A percentile compares a stretch with the other conserved stretches of the same genome.
phyloP scores from a whole-genome alignment of 1,140 invertebrate species.

The Alviniconcha marisindica region DNA sequence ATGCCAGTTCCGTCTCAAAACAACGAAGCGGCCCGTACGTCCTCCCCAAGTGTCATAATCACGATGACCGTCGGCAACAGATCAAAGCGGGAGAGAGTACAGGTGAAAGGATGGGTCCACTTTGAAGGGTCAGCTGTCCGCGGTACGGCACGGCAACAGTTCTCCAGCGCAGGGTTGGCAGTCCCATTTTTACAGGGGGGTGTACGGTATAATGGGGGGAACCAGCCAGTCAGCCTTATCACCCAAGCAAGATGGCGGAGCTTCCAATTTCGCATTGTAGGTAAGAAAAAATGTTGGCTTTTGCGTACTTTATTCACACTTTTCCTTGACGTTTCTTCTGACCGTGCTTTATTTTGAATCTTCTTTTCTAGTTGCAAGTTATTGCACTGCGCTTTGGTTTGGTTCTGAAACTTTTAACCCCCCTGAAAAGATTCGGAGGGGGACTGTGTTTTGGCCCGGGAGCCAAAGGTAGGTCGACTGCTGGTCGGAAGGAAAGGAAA shows the following conservation, averaged over 20 bases:
- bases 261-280: constrained; percentile 38
- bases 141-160: neutral
- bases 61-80: neutral
- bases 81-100: neutral
- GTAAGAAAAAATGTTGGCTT: constrained; percentile 31
- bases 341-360: neutral
- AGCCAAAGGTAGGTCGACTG: constrained; percentile 31
- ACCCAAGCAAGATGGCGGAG: constrained; percentile 39
- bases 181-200: constrained; percentile 22
- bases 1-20: neutral
- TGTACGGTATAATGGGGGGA: constrained; percentile 1
- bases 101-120: neutral
- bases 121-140: neutral
- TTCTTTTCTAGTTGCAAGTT: neutral
- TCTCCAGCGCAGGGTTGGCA: neutral
- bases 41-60: too few relatives aligned
- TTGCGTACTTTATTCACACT: constrained; percentile 14
- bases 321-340: neutral
- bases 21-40: neutral
- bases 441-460: constrained; percentile 28
- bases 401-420: constrained; percentile 28
- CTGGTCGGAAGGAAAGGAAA: neutral
- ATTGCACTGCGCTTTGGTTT: neutral
- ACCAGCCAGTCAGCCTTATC: constrained; percentile 37
- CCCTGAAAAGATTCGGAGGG: neutral